A percentile compares a stretch with the other conserved stretches of the same genome.
Evolutionary conservation across 1,140 invertebrate genomes (phyloP).

Genomic region (Tetranychus urticae): DNA sequence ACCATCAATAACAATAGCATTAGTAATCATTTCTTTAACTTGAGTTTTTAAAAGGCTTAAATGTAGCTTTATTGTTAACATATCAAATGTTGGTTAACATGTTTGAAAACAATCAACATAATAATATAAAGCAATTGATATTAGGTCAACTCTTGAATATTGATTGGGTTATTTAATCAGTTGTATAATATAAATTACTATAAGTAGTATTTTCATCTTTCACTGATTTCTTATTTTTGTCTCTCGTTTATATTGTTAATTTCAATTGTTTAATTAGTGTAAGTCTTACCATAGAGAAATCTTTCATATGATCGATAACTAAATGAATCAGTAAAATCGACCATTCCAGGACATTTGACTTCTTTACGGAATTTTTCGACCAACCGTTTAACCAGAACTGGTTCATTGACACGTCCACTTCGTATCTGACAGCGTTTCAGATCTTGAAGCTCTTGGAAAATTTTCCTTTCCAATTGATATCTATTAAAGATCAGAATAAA

Average conservation of each 20-base stretch:
- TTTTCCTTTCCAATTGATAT: slow-evolving; percentile 69
- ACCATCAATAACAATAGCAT: neutral
- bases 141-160: neutral
- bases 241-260: neutral
- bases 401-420: slow-evolving; percentile 62
- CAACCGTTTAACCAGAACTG: slow-evolving; percentile 59
- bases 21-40: neutral
- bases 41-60: neutral
- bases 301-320: slow-evolving; percentile 68
- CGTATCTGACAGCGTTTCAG: slow-evolving; percentile 74
- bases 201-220: neutral
- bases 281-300: slow-evolving; percentile 49
- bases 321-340: slow-evolving; percentile 40
- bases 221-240: too few relatives aligned
- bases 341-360: slow-evolving; percentile 39
- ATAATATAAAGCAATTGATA: neutral
- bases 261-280: neutral
- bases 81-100: neutral
- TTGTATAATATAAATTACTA: neutral
- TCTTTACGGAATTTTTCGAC: slow-evolving; percentile 52
- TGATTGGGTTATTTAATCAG: neutral
- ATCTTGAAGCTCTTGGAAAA: slow-evolving; percentile 80
- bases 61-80: too few relatives aligned
- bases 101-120: neutral
- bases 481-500: slow-evolving; percentile 15